Conservation (phyloP, 1,140 invertebrate genomes). For the Lepidurus packardi region DNA sequence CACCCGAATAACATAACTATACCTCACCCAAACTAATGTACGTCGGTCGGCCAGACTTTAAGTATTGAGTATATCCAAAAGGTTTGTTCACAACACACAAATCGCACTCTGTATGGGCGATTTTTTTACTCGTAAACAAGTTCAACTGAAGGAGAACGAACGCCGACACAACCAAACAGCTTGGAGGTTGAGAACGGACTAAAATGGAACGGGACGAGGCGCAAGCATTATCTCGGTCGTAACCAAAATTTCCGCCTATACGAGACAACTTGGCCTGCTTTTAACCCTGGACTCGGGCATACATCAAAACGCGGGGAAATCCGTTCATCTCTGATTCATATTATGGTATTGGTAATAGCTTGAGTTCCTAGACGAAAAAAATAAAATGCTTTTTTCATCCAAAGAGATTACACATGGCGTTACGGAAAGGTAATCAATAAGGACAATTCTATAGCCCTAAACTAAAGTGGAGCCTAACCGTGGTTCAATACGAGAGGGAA, state of each 20-base stretch:
- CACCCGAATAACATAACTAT: not conserved
- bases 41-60: not conserved
- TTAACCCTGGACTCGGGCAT: not conserved
- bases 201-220: not conserved
- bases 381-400: too few species aligned
- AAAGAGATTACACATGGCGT: too few species aligned
- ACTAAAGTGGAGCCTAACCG: slow-evolving; percentile 2
- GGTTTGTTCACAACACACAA: not conserved
- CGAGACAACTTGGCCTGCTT: not conserved
- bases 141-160: not conserved
- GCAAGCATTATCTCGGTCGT: not conserved
- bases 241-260: not conserved
- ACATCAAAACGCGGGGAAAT: not conserved
- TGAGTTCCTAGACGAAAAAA: not conserved
- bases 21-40: not conserved
- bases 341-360: not conserved
- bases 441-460: slow-evolving; percentile 2
- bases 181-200: slow-evolving; percentile 13
- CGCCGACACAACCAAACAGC: not conserved
- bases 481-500: not conserved
- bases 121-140: not conserved
- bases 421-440: too few species aligned
- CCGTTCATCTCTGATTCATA: not conserved
- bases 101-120: not conserved
- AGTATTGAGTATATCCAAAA: not conserved